These are phyloP conservation scores for Mya arenaria DNA, from an alignment of 1,140 invertebrate species.

Conservation along the genomic window DNA sequence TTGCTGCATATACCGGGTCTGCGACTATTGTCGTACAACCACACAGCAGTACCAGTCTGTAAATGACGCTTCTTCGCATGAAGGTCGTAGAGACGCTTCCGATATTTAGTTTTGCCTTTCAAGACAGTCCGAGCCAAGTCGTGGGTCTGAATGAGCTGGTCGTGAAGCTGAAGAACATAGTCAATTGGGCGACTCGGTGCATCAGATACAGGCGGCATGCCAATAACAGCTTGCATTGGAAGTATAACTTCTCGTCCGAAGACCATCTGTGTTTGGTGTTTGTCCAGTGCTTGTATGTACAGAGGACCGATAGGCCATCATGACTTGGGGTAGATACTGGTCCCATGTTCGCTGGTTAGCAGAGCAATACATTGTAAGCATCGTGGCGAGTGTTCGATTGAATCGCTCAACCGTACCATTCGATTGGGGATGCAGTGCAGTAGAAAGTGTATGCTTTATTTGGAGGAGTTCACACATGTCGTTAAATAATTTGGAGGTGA, in stretches of 20 bases:
- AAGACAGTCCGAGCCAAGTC: not conserved
- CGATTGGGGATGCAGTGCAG: conserved; percentile 63
- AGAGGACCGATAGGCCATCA: conserved; percentile 49
- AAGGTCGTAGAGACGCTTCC: conserved; percentile 20
- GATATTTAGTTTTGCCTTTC: conserved; percentile 24
- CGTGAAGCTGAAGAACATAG: not conserved
- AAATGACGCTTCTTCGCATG: not conserved
- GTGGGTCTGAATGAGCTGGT: not conserved
- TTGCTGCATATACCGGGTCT: conserved; percentile 56
- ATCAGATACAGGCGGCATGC: not conserved
- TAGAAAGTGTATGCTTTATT: conserved; percentile 61
- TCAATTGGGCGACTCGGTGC: not conserved
- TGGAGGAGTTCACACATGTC: not conserved
- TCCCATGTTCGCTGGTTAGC: conserved; percentile 57
- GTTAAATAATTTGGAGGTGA: conserved; percentile 26
- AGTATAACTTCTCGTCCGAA: conserved; percentile 52
- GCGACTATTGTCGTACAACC: conserved; percentile 40
- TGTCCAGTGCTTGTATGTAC: conserved; percentile 36
- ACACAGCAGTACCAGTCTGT: conserved; percentile 53
- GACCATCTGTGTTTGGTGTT: conserved; percentile 59
- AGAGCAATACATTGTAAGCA: conserved; percentile 65
- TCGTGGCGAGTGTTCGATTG: conserved; percentile 66
- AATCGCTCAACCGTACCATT: conserved; percentile 68
- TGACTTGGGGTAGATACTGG: conserved; percentile 45
- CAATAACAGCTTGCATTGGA: conserved; percentile 44